Conservation (phyloP, 2,113 vertebrate species). For the Leptodactylus fuscus region DNA sequence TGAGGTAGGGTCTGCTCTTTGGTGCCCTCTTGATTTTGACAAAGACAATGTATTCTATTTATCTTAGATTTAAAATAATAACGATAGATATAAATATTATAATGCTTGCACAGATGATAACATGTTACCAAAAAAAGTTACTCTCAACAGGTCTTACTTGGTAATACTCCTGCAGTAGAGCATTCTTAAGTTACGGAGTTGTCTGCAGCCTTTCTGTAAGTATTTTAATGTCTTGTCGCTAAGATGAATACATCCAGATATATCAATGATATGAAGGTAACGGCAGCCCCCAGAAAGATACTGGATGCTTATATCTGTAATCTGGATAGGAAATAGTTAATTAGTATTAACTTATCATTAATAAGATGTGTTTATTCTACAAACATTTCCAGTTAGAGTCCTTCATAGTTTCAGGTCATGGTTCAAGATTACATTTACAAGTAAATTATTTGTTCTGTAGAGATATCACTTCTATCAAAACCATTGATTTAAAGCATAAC, state of each 20-base stretch:
- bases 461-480: too few species aligned
- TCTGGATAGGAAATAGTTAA: conserved; percentile 66
- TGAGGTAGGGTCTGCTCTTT: too few species aligned
- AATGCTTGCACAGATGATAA: too few species aligned
- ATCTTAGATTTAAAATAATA: too few species aligned
- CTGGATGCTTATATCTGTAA: conserved; percentile 77
- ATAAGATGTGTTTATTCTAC: background rate
- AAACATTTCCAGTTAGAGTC: background rate
- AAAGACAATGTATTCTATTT: too few species aligned
- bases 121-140: too few species aligned
- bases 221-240: conserved; percentile 67
- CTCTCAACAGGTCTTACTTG: conserved; percentile 73
- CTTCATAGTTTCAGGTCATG: background rate
- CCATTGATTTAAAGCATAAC: too few species aligned
- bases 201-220: conserved; percentile 74
- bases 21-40: too few species aligned
- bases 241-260: conserved; percentile 76
- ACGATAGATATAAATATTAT: too few species aligned
- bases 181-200: conserved; percentile 77
- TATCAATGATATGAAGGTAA: conserved; percentile 78
- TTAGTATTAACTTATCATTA: background rate
- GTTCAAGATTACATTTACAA: too few species aligned
- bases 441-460: too few species aligned
- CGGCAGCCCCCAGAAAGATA: conserved; percentile 74
- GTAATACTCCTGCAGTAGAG: conserved; percentile 77